Conservation (phyloP, 2,113 vertebrate species). For the Cettia cetti region DNA sequence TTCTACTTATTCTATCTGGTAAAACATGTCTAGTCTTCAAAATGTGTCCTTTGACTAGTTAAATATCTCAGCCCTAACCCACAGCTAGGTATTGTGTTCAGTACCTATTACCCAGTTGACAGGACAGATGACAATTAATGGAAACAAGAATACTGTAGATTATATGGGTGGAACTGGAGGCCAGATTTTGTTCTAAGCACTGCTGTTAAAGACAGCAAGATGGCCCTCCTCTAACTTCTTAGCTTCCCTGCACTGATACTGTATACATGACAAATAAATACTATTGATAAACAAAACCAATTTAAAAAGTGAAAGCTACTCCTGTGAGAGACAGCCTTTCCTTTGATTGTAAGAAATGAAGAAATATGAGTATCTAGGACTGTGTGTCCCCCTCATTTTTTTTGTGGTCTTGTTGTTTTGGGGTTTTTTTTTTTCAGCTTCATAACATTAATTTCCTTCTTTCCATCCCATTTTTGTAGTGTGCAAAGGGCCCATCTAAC, state of each 20-base stretch:
- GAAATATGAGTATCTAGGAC: neutral
- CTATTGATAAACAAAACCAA: neutral
- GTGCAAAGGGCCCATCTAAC: neutral
- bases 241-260: neutral
- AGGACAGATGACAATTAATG: neutral
- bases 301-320: neutral
- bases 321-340: neutral
- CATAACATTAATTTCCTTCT: neutral
- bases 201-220: neutral
- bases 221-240: neutral
- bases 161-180: neutral
- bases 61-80: neutral
- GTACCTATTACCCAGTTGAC: neutral
- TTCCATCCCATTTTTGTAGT: neutral
- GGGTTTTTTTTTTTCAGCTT: neutral
- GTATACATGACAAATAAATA: neutral
- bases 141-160: neutral
- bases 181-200: neutral
- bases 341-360: neutral
- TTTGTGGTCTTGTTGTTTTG: neutral
- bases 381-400: fast-evolving
- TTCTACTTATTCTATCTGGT: neutral
- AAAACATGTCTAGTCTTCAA: neutral
- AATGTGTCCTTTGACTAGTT: neutral
- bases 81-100: neutral